A percentile compares a stretch with the other conserved stretches of the same genome.
Conservation (phyloP, 2,888 invertebrate genomes). For the Serrognathus titanus region DNA sequence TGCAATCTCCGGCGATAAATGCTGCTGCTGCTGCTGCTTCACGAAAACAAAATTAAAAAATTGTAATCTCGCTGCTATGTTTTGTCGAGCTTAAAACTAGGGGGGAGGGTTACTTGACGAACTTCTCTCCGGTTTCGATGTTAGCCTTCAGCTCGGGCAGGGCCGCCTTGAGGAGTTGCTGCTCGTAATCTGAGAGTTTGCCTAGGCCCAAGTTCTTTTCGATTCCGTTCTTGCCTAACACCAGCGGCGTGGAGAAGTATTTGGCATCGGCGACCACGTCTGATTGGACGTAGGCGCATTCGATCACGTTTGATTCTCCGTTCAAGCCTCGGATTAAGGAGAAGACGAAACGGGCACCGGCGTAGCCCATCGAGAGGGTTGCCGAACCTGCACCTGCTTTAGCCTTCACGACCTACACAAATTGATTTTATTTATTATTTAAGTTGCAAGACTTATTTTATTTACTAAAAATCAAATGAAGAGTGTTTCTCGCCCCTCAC, state of each 20-base stretch:
- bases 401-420: conserved; percentile 80
- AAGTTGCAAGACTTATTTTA: too few relatives aligned
- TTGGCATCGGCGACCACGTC: conserved; percentile 81
- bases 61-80: not conserved
- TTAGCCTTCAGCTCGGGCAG: conserved; percentile 92
- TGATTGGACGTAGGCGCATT: conserved; percentile 90
- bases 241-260: conserved; percentile 91
- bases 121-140: conserved; percentile 92
- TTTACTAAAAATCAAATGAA: too few relatives aligned
- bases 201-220: conserved; percentile 93
- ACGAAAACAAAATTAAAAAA: not conserved
- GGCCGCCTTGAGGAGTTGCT: conserved; percentile 78
- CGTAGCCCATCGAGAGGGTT: conserved; percentile 97
- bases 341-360: conserved; percentile 87
- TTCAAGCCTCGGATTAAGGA: conserved; percentile 82
- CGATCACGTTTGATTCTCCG: conserved; percentile 83
- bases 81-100: too few relatives aligned
- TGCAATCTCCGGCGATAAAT: too few relatives aligned
- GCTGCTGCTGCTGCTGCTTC: not conserved
- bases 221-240: conserved; percentile 85
- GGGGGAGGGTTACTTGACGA: conserved; percentile 51
- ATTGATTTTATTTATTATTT: too few relatives aligned
- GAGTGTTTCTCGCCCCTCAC: too few relatives aligned
- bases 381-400: conserved; percentile 99
- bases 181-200: conserved; percentile 77